Evolutionary conservation across 2,113 vertebrate species (phyloP), one percentile per base, ranked within the genome.

Genomic region (Istiophorus platypterus): DNA sequence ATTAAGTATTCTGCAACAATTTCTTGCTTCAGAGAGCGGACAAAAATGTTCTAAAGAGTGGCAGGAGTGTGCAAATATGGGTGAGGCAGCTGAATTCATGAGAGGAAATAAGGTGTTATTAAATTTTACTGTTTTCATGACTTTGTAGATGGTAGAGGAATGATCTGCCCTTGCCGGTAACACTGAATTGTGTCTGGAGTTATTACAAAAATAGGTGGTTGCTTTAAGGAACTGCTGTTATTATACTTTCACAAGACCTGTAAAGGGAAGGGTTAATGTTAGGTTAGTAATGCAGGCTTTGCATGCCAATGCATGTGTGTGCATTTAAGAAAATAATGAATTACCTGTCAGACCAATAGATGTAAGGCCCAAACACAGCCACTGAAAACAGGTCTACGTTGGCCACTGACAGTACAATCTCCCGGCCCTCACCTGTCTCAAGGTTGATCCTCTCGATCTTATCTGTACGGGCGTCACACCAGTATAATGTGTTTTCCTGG

Each of bases 271-370:
- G 84, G 94, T 90, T 95, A 95, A 95, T 96, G 87, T 86, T 94
- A 87, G 95, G 94, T 94, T 94, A 92, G 93, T 93, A 91, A 85
- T 92, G 92, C 89, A 92, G 92, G 91, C 86, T 94, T 94, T 77
- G 81, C 92, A 95, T 94, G 90, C 70, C 76, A 94, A 51, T 81
- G 76, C 72, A 72, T 77, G 87, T 37, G 78, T 72, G 78, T 95
- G 95, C 93, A 93, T 94, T 96, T 94, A 96, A 93, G 95, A 95
- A 96, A 96, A 96, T 94, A 97, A 97, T 96, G 96, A 97, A 97
- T 98, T 98, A 99, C 98, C 98, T 99, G 97, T 99, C 98, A 98
- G 98, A 99, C 98, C 98, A 99, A 96, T 99, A 99, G 96, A 99
- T 99, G 95, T 99, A 99, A 95, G 97, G 97, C 86, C 98, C 98